A percentile compares a stretch with the other conserved stretches of the same genome.
Conservation (phyloP, 2,888 invertebrate genomes). For the Keiferia lycopersicella region DNA sequence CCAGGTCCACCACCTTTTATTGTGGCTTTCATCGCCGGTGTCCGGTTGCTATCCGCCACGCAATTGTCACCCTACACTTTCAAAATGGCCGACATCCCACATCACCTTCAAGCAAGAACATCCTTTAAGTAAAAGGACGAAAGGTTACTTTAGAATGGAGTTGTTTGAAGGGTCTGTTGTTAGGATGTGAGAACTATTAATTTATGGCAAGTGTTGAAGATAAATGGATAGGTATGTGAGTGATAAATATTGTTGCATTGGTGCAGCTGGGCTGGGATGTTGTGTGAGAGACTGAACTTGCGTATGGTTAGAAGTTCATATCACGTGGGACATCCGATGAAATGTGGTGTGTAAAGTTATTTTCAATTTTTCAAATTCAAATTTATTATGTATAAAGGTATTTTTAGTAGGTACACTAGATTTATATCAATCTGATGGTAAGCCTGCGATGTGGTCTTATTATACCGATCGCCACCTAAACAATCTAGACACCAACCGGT, state of each 20-base stretch:
- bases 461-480: no score
- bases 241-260: slow-evolving; percentile 7
- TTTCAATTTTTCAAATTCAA: no score
- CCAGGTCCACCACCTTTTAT: slow-evolving; percentile 79
- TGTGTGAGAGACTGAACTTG: not conserved
- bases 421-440: no score
- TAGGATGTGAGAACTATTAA: slow-evolving; percentile 24
- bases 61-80: slow-evolving; percentile 55
- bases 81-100: slow-evolving; percentile 40
- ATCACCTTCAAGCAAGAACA: not conserved
- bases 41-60: slow-evolving; percentile 74
- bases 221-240: slow-evolving; percentile 24
- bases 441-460: no score
- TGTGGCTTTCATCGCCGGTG: slow-evolving; percentile 75
- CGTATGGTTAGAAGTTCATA: no score
- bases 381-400: no score
- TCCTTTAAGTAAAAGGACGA: not conserved
- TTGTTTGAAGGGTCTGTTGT: slow-evolving; percentile 26
- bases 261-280: not conserved
- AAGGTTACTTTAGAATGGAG: not conserved
- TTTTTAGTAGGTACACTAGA: no score
- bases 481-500: no score
- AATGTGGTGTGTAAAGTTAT: no score
- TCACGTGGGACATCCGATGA: no score
- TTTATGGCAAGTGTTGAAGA: slow-evolving; percentile 23